Evolutionary conservation across 2,888 invertebrate species (phyloP), one percentile per base, ranked within the genome.

Genomic region (Tricholauxania praeusta): DNA sequence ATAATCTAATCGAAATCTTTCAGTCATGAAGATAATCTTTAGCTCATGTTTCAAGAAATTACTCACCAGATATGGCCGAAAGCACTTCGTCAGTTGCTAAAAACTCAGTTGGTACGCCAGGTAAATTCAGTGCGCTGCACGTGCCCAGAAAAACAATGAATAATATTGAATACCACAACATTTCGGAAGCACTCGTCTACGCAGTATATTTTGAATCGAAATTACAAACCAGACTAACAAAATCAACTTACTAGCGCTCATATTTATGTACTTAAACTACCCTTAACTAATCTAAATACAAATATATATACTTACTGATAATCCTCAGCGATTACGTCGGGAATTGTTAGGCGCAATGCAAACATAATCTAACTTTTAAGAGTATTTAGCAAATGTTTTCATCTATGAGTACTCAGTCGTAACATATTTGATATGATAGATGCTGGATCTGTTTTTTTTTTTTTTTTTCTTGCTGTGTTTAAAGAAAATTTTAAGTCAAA

Each of bases 41-140:
- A 28, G 28, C 28, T 28, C 28, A 28, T 28, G 28, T 4, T 28
- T 28, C 28, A 28, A 28, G 28, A 28, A 28, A 28, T 3, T 53
- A 72, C 72, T 48, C 59, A 83, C 83, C 81, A 76, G 83, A 83
- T 64, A 79, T 72, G 2, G 77, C 75, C 5, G 83, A 78, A 3
- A 76, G 76, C 1, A 81, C 73, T 3, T 79, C 78, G 64, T 81
- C 78, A 2, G 79, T 78, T 60, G 59, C 77, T 57, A 74, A 79
- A 5, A 83, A 75, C 17, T 73, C 74, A 12, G 66, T 66, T 5
- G 80, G 78, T 39, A 80, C 75, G 7, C 77, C 79, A 4, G 78
- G 71, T 49, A 83, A 66, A 59, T 72, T 79, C 3, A 80, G 68
- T 10, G 79, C 78, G 19, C 66, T 59, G 19, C 73, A 71, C 15